These are phyloP conservation scores for Melanchra persicariae DNA, from an alignment of 2,888 invertebrate species.

Conservation along the genomic window DNA sequence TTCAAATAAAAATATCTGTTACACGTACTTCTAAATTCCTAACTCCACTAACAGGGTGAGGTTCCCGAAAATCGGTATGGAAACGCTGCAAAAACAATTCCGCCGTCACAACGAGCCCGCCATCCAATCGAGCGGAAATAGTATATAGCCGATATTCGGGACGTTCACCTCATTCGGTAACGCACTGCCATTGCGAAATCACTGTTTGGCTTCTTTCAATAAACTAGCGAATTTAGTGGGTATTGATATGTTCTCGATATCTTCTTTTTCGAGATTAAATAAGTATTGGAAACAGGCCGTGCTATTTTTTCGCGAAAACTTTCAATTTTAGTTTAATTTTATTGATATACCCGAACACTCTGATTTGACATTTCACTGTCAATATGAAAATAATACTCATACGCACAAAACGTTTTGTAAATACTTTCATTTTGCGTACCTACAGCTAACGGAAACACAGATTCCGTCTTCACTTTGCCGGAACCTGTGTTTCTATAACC, in stretches of 20 bases:
- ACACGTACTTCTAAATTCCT: constrained; percentile 26
- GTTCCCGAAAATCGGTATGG: constrained; percentile 51
- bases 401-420: no score
- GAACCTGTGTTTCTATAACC: no score
- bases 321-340: no score
- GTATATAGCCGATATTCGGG: constrained; percentile 76
- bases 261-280: constrained; percentile 28
- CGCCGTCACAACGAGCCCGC: constrained; percentile 44
- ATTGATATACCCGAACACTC: neutral
- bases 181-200: constrained; percentile 51
- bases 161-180: constrained; percentile 73
- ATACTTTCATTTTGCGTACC: no score
- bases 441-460: no score
- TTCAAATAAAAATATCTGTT: constrained; percentile 26
- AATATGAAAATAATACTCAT: no score
- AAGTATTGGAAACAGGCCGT: constrained; percentile 11
- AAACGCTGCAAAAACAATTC: constrained; percentile 63
- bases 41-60: constrained; percentile 50
- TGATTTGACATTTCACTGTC: no score
- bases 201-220: constrained; percentile 55
- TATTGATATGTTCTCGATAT: constrained; percentile 24
- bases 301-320: neutral
- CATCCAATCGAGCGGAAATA: constrained; percentile 77
- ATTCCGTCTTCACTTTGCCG: no score
- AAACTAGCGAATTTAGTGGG: constrained; percentile 34